A percentile compares a stretch with the other conserved stretches of the same genome.
Conservation (phyloP, 1,140 invertebrate genomes). For the Macrobrachium rosenbergii region DNA sequence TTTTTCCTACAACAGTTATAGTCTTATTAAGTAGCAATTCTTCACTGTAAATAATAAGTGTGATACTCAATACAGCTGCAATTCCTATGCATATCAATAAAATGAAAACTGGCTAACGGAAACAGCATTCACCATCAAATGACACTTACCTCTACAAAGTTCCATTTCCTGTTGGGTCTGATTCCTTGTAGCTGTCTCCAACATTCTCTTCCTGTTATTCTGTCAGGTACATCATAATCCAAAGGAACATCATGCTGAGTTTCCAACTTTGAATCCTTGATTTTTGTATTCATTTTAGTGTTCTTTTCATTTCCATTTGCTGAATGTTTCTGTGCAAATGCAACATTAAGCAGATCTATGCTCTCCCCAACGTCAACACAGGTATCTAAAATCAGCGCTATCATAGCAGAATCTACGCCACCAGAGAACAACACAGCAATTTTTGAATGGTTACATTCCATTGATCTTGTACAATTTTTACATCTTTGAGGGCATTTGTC, state of each 20-base stretch:
- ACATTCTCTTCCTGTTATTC: conserved; percentile 82
- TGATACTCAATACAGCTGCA: neutral
- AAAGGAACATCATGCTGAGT: neutral
- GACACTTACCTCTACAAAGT: conserved; percentile 77
- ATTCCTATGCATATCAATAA: conserved; percentile 9
- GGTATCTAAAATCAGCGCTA: conserved; percentile 85
- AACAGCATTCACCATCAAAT: neutral
- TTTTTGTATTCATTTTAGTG: conserved; percentile 67
- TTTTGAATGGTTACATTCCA: conserved; percentile 77
- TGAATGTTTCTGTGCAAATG: conserved; percentile 79
- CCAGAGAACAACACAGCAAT: conserved; percentile 94
- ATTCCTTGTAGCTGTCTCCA: conserved; percentile 80
- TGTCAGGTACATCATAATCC: conserved; percentile 81
- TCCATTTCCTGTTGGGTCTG: conserved; percentile 80
- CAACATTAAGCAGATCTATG: conserved; percentile 97
- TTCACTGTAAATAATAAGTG: no score
- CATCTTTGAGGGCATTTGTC: conserved; percentile 46
- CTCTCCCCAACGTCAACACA: conserved; percentile 78
- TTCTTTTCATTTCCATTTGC: conserved; percentile 65
- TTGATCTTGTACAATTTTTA: conserved; percentile 43
- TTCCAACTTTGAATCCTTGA: conserved; percentile 20
- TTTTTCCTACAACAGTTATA: no score
- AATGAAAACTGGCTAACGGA: neutral
- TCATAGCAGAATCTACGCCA: conserved; percentile 92
- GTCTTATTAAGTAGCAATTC: no score